Conservation (phyloP, 1,140 invertebrate genomes). For the Lamellibrachia luymesi region DNA sequence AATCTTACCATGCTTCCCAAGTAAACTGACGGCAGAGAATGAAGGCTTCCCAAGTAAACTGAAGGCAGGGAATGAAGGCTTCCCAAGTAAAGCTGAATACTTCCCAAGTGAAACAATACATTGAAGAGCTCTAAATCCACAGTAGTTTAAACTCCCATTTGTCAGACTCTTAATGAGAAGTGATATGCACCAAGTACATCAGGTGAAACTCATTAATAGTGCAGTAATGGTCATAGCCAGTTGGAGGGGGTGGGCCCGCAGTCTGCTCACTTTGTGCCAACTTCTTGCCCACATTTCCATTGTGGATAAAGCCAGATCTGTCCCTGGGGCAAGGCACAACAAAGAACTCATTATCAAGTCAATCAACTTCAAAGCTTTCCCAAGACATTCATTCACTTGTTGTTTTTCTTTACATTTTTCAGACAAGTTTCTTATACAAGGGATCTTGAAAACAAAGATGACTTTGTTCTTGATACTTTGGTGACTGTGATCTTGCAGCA, state of each 20-base stretch:
- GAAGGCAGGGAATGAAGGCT: neutral
- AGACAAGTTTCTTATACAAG: neutral
- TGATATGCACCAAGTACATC: neutral
- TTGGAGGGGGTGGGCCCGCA: neutral
- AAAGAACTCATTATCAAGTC: neutral
- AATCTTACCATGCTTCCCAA: neutral
- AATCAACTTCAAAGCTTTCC: neutral
- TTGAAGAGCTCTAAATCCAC: neutral
- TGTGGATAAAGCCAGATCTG: neutral
- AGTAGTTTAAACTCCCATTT: neutral
- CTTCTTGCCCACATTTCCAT: neutral
- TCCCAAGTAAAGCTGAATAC: neutral
- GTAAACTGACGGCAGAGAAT: neutral
- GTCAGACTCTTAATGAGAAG: neutral
- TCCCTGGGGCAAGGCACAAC: neutral
- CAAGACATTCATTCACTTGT: neutral
- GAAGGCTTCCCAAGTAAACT: neutral
- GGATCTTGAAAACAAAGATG: neutral
- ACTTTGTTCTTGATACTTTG: neutral
- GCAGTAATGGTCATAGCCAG: neutral
- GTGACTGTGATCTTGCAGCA: neutral
- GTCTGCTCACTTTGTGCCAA: neutral
- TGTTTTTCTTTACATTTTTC: neutral
- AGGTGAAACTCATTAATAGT: neutral
- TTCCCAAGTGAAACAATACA: neutral